Percentiles rank a stretch among this genome's conserved stretches.
phyloP scores from a whole-genome alignment of 2,888 invertebrate genomes.

The Drosophila buzzatii region DNA sequence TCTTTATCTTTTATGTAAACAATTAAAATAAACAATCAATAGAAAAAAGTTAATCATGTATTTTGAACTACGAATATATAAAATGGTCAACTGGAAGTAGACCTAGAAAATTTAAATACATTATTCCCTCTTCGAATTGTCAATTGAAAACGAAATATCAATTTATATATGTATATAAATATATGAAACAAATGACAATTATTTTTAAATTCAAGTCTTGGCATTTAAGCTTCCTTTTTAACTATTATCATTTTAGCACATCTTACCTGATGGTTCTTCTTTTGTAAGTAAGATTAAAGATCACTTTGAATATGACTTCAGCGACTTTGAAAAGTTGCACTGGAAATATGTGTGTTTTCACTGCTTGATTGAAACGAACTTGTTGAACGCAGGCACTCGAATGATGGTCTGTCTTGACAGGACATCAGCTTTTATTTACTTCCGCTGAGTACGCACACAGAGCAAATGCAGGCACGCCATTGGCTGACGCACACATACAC shows the following conservation, averaged over 20 bases:
- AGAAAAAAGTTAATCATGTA: background rate
- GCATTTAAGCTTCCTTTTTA: background rate
- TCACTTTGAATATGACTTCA: slow-evolving; percentile 17
- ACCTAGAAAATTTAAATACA: background rate
- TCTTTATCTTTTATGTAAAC: background rate
- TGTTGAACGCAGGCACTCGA: slow-evolving; percentile 77
- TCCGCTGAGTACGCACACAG: slow-evolving; percentile 58
- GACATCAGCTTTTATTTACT: slow-evolving; percentile 82
- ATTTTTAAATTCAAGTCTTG: background rate
- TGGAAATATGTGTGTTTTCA: slow-evolving; percentile 15
- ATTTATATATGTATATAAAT: background rate
- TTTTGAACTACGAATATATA: background rate
- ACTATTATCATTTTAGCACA: background rate
- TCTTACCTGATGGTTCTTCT: slow-evolving; percentile 30
- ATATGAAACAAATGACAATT: background rate
- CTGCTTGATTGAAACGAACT: slow-evolving; percentile 51
- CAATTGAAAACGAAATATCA: background rate
- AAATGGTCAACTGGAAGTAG: background rate
- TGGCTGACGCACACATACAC: slow-evolving; percentile 50
- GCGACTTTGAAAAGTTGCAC: slow-evolving; percentile 3
- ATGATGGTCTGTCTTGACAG: slow-evolving; percentile 73
- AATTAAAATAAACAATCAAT: background rate
- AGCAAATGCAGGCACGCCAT: slow-evolving; percentile 51
- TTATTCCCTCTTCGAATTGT: background rate
- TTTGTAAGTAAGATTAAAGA: background rate